Evolutionary conservation across 1,140 invertebrate species (phyloP), one percentile per base, ranked within the genome.

Genomic region (Saxidomus purpurata): DNA sequence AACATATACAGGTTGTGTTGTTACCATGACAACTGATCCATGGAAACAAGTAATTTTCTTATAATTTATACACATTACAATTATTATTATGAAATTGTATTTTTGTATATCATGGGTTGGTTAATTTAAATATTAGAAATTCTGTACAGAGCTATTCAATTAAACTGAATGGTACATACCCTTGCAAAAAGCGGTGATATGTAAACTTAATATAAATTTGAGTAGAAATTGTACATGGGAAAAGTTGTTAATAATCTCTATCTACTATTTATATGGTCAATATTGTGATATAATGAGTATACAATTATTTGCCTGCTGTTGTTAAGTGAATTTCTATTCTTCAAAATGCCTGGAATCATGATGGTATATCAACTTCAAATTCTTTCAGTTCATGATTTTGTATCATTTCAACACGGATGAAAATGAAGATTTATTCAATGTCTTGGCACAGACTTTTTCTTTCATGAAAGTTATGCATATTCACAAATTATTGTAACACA

Each of bases 211-310:
- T 47, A 49, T 36, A 79, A 31, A 52, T 34, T 25, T 4, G 2
- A 49, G 49, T 77, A 77, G 25, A 25, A 74, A 31, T 25, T 77
- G 74, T 79, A 79, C 25, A 79, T 55, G 76, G 76, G 47, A 34
- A 55, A 55, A 52, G 76, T 79, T 79, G 76, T 79, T 79, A 36
- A 79, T 79, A 79, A 59, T 79, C 36, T 31, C 17, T 79, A 34
- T 38, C 17, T 55, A 79, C 25, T 9, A 15, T 79, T 79, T 55
- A 79, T 79, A 79, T 71, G 67, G 36, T 71, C 67, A 79, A 40
- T 79, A 79, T 79, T 31, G 34, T 63, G 1, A 28, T 28, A 17
- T 11, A 49, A 77, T 11, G n/a, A 74, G 15, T 11, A n/a, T 25
- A 22, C 19, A 74, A 34, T 34, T 74, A 17, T 6, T 22, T 22